phyloP scores from a whole-genome alignment of 1,140 invertebrate species.

The Aporrectodea caliginosa region DNA sequence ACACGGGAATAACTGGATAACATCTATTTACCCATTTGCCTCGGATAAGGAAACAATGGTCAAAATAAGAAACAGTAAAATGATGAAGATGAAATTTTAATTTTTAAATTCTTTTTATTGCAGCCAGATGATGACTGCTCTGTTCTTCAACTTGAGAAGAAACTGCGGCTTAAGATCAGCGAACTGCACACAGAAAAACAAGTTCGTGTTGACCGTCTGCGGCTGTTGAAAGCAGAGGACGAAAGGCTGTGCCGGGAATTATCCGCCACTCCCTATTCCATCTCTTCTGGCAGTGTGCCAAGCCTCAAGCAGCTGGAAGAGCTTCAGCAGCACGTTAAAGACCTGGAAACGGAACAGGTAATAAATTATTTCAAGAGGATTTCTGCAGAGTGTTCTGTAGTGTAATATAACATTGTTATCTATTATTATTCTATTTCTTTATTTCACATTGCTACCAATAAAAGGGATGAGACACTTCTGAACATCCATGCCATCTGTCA shows the following conservation, averaged over 20 bases:
- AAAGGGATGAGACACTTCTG: too few species aligned
- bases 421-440: too few species aligned
- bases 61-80: too few species aligned
- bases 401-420: too few species aligned
- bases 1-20: too few species aligned
- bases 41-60: too few species aligned
- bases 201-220: neutral
- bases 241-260: slow-evolving; percentile 31
- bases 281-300: slow-evolving; percentile 42
- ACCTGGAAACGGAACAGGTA: slow-evolving; percentile 43
- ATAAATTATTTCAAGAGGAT: neutral
- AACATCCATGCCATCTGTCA: too few species aligned
- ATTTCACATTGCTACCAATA: too few species aligned
- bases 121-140: neutral
- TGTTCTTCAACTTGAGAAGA: slow-evolving; percentile 14
- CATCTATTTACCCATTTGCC: too few species aligned
- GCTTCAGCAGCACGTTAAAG: slow-evolving; percentile 42
- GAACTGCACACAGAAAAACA: slow-evolving; percentile 7
- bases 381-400: neutral
- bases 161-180: neutral
- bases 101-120: too few species aligned
- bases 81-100: too few species aligned
- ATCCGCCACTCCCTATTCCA: slow-evolving; percentile 45
- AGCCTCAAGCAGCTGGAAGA: slow-evolving; percentile 43
- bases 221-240: neutral